A percentile compares a stretch with the other conserved stretches of the same genome.
These are phyloP conservation scores for Platysternon megacephalum DNA, from an alignment of 2,113 vertebrate species.

Conservation along the genomic window DNA sequence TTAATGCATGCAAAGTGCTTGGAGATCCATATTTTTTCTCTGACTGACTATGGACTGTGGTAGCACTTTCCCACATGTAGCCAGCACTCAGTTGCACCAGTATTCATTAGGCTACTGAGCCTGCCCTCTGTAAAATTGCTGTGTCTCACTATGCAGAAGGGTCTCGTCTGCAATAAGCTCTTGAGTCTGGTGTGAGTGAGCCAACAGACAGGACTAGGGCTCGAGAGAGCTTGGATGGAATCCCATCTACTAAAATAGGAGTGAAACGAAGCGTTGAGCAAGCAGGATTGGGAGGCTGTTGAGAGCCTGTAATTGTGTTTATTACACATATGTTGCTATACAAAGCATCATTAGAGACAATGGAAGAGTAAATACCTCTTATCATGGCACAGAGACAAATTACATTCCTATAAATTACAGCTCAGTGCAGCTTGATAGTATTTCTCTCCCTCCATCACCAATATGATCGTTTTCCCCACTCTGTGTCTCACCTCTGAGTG, in stretches of 20 bases:
- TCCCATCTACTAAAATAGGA: not conserved
- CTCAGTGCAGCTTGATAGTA: conserved; percentile 6
- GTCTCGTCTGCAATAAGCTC: not conserved
- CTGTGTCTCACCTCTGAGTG: conserved; percentile 19
- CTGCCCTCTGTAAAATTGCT: not conserved
- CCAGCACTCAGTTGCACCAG: accelerated
- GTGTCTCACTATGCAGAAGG: not conserved
- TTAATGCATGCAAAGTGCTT: not conserved
- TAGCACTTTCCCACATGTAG: not conserved
- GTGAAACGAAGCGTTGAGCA: not conserved
- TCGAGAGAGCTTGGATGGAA: not conserved
- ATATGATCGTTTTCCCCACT: not conserved
- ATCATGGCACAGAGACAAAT: conserved; percentile 19
- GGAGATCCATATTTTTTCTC: not conserved
- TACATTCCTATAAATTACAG: conserved; percentile 50
- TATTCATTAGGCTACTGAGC: not conserved
- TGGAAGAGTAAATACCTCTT: conserved; percentile 29
- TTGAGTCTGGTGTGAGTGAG: not conserved
- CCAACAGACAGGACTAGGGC: not conserved
- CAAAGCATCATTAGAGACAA: conserved; percentile 40
- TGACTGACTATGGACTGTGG: not conserved
- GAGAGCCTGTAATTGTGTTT: conserved; percentile 31
- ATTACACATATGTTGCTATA: conserved; percentile 17
- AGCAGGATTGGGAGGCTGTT: not conserved
- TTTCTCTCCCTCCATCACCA: conserved; percentile 38